Evolutionary conservation across 2,888 invertebrate genomes (phyloP).

Genomic region (Tenthredo notha): DNA sequence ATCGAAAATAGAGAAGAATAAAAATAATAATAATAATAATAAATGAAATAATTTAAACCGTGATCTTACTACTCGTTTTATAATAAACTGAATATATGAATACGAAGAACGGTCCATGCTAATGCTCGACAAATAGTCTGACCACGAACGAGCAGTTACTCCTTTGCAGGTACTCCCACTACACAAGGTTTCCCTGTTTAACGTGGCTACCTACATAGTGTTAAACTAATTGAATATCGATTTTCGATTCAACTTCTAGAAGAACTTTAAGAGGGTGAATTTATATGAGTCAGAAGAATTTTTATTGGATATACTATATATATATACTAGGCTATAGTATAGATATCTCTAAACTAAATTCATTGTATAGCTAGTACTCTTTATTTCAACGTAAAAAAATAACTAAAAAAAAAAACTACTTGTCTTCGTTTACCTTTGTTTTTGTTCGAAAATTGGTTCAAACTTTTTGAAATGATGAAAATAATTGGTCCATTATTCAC

Average conservation of each 20-base stretch:
- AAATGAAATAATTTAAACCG: neutral
- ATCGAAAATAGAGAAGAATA: neutral
- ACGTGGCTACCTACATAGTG: neutral
- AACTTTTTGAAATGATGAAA: neutral
- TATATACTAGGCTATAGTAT: neutral
- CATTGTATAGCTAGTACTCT: neutral
- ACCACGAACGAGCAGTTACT: slow-evolving; percentile 15
- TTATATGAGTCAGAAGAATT: neutral
- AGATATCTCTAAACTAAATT: neutral
- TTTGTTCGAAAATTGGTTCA: neutral
- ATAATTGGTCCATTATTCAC: neutral
- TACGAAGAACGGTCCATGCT: neutral
- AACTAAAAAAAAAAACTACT: neutral
- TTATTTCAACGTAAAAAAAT: neutral
- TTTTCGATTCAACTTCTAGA: neutral
- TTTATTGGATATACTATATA: neutral
- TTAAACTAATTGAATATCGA: slow-evolving; percentile 12
- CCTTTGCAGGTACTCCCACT: slow-evolving; percentile 2
- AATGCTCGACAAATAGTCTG: neutral
- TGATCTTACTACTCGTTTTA: neutral
- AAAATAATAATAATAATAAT: neutral
- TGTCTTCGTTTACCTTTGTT: neutral
- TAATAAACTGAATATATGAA: slow-evolving; percentile 15
- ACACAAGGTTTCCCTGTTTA: neutral
- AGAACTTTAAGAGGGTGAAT: neutral